These are phyloP conservation scores for Rutpela maculata DNA, from an alignment of 2,888 invertebrate genomes.

Conservation along the genomic window DNA sequence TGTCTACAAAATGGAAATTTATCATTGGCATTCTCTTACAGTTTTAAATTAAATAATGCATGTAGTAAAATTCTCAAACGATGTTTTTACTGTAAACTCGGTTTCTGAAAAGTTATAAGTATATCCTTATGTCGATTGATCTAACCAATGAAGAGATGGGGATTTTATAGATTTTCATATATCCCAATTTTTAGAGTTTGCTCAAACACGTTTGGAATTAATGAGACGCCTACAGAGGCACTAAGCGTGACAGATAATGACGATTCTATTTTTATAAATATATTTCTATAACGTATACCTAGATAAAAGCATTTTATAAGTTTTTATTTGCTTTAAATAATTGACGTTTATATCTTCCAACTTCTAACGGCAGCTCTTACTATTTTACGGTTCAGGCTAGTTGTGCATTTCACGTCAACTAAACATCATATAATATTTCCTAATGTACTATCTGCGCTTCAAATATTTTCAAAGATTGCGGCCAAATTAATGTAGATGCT, in stretches of 20 bases:
- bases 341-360: too few species aligned
- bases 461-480: too few species aligned
- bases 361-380: too few species aligned
- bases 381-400: too few species aligned
- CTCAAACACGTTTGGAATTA: background rate
- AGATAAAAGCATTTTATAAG: too few species aligned
- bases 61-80: background rate
- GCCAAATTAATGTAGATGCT: too few species aligned
- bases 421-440: too few species aligned
- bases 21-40: constrained; percentile 5
- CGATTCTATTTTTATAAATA: background rate
- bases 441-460: too few species aligned
- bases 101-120: background rate
- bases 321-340: too few species aligned
- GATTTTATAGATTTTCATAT: background rate
- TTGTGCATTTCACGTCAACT: too few species aligned
- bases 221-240: background rate
- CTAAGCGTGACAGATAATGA: constrained; percentile 14
- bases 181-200: background rate
- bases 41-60: background rate
- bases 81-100: background rate
- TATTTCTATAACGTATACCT: background rate
- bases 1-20: background rate
- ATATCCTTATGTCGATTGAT: background rate
- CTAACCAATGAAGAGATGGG: background rate